These are phyloP conservation scores for Agrotis clavis DNA, from an alignment of 2,888 invertebrate genomes.

Conservation along the genomic window DNA sequence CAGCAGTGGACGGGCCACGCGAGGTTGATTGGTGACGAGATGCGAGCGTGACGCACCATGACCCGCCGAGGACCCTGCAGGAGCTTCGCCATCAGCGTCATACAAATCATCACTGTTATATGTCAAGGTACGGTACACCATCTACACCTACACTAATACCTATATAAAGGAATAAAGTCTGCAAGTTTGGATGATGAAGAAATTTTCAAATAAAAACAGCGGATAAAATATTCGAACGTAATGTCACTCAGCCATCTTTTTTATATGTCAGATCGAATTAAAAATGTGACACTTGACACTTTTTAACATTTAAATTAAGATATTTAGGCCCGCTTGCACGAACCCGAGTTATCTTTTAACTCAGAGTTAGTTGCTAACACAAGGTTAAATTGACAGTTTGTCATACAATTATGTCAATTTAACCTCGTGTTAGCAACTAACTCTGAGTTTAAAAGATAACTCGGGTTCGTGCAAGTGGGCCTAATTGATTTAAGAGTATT, in stretches of 20 bases:
- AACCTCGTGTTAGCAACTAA: too few relatives aligned
- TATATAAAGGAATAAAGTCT: too few relatives aligned
- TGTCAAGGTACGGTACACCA: conserved; percentile 85
- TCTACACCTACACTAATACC: too few relatives aligned
- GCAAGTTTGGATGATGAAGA: too few relatives aligned
- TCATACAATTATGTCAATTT: too few relatives aligned
- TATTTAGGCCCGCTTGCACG: too few relatives aligned
- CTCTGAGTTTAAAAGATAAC: too few relatives aligned
- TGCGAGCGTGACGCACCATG: conserved; percentile 78
- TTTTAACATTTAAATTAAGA: not conserved
- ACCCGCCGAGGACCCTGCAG: conserved; percentile 84
- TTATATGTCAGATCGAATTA: not conserved
- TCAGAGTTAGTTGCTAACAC: too few relatives aligned
- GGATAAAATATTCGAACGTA: not conserved
- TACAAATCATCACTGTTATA: conserved; percentile 92
- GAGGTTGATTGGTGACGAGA: conserved; percentile 65
- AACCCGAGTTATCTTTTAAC: too few relatives aligned
- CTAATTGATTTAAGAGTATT: not conserved
- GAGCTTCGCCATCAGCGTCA: conserved; percentile 90
- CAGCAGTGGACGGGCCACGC: conserved; percentile 26
- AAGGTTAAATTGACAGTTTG: too few relatives aligned
- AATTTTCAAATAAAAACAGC: too few relatives aligned
- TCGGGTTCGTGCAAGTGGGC: too few relatives aligned
- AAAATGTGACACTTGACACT: not conserved
- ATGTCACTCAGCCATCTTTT: not conserved